These are phyloP conservation scores for Latrodectus elegans DNA, from an alignment of 2,888 invertebrate species.

Conservation along the genomic window DNA sequence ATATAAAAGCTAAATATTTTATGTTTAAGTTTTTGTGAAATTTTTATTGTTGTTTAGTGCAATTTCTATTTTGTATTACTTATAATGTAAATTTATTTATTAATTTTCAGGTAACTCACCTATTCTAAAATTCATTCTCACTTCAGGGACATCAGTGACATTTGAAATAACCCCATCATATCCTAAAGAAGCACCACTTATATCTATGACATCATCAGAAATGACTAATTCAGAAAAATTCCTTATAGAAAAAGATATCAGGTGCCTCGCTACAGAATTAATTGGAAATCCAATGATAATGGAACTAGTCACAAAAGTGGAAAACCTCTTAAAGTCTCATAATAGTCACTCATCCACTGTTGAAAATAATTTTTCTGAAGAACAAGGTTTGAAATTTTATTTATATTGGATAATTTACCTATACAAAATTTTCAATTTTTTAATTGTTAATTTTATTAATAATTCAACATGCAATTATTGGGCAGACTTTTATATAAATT, in stretches of 20 bases:
- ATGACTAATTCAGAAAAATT: slow-evolving; percentile 30
- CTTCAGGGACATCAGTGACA: slow-evolving; percentile 7
- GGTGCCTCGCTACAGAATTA: slow-evolving; percentile 16
- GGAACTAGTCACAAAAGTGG: slow-evolving; percentile 50
- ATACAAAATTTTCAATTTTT: neutral
- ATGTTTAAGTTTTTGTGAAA: no score
- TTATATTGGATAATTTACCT: neutral
- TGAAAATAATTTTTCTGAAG: neutral
- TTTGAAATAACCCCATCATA: slow-evolving; percentile 44
- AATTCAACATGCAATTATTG: no score
- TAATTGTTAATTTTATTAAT: no score
- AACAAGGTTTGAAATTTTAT: slow-evolving; percentile 3
- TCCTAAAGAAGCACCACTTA: slow-evolving; percentile 19
- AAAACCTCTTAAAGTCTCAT: slow-evolving; percentile 15
- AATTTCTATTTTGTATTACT: no score
- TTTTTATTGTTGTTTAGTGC: no score
- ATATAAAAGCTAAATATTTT: no score
- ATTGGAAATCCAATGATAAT: slow-evolving; percentile 52
- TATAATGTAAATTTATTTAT: neutral
- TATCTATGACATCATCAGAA: slow-evolving; percentile 32
- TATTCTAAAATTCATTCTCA: slow-evolving; percentile 39
- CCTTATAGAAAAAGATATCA: slow-evolving; percentile 17
- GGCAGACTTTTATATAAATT: no score
- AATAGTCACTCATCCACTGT: neutral
- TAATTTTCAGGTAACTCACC: slow-evolving; percentile 20